A percentile compares a stretch with the other conserved stretches of the same genome.
Evolutionary conservation across 2,888 invertebrate genomes (phyloP).

Genomic region (Acleris cristana): DNA sequence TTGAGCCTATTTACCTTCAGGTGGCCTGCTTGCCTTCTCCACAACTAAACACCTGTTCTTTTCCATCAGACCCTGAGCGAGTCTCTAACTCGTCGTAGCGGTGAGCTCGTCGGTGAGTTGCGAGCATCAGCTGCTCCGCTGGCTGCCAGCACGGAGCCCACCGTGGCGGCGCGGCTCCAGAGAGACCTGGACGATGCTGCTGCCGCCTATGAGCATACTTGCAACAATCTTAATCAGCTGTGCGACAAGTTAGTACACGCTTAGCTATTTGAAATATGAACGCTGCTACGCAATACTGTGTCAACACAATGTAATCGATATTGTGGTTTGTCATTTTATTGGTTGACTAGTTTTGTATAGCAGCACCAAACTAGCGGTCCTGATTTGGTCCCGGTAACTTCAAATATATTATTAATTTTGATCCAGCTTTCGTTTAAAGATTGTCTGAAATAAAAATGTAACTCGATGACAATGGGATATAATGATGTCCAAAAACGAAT

Average conservation of each 20-base stretch:
- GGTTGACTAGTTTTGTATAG: no score
- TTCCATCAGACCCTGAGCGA: conserved; percentile 87
- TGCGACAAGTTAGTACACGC: conserved; percentile 83
- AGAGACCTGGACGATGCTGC: conserved; percentile 91
- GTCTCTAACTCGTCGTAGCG: conserved; percentile 89
- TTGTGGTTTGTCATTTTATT: no score
- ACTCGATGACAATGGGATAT: not conserved
- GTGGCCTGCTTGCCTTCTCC: no score
- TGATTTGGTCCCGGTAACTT: no score
- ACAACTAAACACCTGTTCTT: not conserved
- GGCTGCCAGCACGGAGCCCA: conserved; percentile 87
- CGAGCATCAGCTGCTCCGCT: conserved; percentile 88
- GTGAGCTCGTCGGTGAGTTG: conserved; percentile 88
- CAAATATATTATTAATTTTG: no score
- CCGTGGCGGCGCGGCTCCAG: conserved; percentile 88
- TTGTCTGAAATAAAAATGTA: no score
- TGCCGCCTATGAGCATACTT: conserved; percentile 91
- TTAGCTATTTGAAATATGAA: not conserved
- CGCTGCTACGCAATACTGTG: no score
- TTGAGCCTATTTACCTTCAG: no score
- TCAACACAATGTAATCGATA: no score
- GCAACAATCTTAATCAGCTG: conserved; percentile 88
- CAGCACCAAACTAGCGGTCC: no score
- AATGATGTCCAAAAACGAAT: not conserved
- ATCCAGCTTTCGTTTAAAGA: no score